phyloP scores from a whole-genome alignment of 2,888 invertebrate genomes.

The Chrysotoxum bicinctum region DNA sequence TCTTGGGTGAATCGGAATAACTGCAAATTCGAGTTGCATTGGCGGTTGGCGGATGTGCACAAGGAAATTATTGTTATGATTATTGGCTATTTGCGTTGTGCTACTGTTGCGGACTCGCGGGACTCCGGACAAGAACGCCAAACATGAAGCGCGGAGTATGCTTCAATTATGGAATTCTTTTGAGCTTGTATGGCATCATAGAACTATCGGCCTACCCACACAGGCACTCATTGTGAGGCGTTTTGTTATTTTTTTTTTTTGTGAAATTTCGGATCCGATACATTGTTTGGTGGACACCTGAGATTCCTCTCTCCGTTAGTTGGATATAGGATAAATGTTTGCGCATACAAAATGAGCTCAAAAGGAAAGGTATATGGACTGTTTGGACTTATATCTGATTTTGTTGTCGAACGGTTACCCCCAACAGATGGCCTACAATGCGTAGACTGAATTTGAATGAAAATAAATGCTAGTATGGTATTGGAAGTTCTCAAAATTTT shows the following conservation, averaged over 20 bases:
- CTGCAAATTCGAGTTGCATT: conserved; percentile 62
- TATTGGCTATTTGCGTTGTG: conserved; percentile 65
- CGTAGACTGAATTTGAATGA: neutral
- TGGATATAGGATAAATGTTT: conserved; percentile 17
- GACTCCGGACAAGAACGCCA: neutral
- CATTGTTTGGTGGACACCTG: conserved; percentile 54
- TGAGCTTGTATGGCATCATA: conserved; percentile 21
- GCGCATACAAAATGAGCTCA: conserved; percentile 36
- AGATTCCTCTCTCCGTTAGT: conserved; percentile 55
- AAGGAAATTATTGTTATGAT: conserved; percentile 70
- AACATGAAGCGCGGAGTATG: conserved; percentile 6
- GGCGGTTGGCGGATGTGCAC: conserved; percentile 57
- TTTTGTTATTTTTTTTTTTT: conserved; percentile 33
- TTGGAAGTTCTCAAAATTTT: neutral
- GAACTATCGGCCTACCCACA: conserved; percentile 54
- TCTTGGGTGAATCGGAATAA: conserved; percentile 62
- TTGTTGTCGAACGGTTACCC: conserved; percentile 3
- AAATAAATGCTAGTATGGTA: neutral
- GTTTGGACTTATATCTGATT: conserved; percentile 40
- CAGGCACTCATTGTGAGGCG: conserved; percentile 9
- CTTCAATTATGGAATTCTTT: conserved; percentile 64
- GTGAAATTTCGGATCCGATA: conserved; percentile 49
- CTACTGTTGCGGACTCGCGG: neutral
- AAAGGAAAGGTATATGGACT: conserved; percentile 13
- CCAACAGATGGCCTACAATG: conserved; percentile 37